Conservation (phyloP, 2,797 vertebrate genomes). For the Muscicapa striata region DNA sequence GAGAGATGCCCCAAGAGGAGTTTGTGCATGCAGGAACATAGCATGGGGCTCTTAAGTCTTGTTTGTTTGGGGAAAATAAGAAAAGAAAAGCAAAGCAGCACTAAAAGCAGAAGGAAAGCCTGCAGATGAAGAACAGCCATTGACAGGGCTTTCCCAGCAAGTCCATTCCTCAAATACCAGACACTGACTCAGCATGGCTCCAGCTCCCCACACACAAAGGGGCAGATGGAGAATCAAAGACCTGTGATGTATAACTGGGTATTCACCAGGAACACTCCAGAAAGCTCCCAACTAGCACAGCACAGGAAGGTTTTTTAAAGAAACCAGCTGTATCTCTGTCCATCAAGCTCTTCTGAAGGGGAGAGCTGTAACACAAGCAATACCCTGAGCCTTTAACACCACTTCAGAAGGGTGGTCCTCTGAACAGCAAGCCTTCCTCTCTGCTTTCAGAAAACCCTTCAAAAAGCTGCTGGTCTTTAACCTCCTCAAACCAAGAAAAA, state of each 20-base stretch:
- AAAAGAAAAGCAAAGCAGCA: not conserved
- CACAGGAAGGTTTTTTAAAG: rapidly evolving
- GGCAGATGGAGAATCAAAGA: not conserved
- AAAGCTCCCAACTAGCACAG: not conserved
- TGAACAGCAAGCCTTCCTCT: not conserved
- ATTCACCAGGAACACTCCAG: not conserved
- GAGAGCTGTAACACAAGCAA: not conserved
- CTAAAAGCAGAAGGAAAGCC: not conserved
- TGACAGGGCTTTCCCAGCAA: not conserved
- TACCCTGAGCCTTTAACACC: not conserved
- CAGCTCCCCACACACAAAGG: not conserved
- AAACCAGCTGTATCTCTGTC: rapidly evolving
- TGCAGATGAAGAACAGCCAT: not conserved
- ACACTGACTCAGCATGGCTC: not conserved
- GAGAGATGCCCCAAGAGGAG: not conserved
- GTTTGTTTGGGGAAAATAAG: not conserved
- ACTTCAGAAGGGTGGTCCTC: not conserved
- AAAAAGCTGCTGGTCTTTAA: not conserved
- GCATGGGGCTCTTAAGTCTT: not conserved
- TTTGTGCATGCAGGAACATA: not conserved
- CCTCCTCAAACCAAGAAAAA: not conserved
- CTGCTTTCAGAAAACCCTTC: not conserved
- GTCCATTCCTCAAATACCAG: rapidly evolving
- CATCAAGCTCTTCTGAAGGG: not conserved
- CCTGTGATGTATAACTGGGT: rapidly evolving